Conservation (phyloP, 1,140 invertebrate genomes). For the Ectropis grisescens region DNA sequence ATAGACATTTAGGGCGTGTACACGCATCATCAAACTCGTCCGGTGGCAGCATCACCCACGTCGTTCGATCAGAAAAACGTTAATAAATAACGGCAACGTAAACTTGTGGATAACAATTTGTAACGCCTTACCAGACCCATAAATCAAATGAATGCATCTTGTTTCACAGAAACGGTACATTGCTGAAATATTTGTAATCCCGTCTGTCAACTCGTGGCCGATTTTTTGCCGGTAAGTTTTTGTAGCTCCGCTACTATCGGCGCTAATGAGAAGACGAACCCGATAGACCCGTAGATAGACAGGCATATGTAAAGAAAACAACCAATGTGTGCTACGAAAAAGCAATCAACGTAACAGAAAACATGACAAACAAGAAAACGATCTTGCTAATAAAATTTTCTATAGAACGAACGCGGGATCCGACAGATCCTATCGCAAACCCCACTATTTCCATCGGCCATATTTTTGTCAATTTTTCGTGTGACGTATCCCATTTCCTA, state of each 20-base stretch:
- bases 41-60: slow-evolving; percentile 10
- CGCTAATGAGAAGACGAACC: slow-evolving; percentile 47
- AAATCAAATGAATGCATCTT: slow-evolving; percentile 47
- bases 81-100: slow-evolving; percentile 20
- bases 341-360: slow-evolving; percentile 27
- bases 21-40: slow-evolving; percentile 4
- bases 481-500: slow-evolving; percentile 66
- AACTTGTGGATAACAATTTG: slow-evolving; percentile 51
- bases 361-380: slow-evolving; percentile 35
- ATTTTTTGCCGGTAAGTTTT: slow-evolving; percentile 40
- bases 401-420: slow-evolving; percentile 29
- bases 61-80: slow-evolving; percentile 21
- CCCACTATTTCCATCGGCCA: slow-evolving; percentile 63
- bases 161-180: slow-evolving; percentile 49
- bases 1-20: neutral
- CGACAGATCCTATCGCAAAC: slow-evolving; percentile 58
- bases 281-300: slow-evolving; percentile 7
- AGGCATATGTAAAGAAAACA: slow-evolving; percentile 3
- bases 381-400: slow-evolving; percentile 57
- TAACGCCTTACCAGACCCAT: slow-evolving; percentile 43
- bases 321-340: slow-evolving; percentile 2
- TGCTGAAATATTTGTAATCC: slow-evolving; percentile 58
- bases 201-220: slow-evolving; percentile 41
- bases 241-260: slow-evolving; percentile 22
- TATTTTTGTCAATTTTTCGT: slow-evolving; percentile 69